Evolutionary conservation across 1,140 invertebrate genomes (phyloP), one percentile per base, ranked within the genome.

Genomic region (Drosophila pectinifera): DNA sequence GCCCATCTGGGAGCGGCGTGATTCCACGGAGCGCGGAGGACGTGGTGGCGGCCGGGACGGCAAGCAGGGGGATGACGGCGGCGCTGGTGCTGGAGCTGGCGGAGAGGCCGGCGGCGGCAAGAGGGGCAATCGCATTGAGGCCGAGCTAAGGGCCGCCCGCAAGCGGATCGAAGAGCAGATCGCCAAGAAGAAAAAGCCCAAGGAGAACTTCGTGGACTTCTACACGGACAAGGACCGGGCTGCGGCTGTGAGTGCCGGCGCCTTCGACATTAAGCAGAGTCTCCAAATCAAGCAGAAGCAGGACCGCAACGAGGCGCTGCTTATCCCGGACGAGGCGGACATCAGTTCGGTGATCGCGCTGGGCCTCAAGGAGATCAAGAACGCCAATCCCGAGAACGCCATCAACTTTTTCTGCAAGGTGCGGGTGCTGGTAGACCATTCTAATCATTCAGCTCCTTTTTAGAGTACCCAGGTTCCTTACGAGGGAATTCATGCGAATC

Each of bases 201-300:
- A 94, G n/a, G 95, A 96, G 75, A 91, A 91, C 49, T 92, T 91
- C 16, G 95, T 96, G 62, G 97, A 98, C 85, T 92, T 96, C 13
- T 98, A 97, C 86, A 97, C 96, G 10, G 97, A 98, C 91, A 98
- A 98, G 85, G 97, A 98, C 91, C 92, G 97, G 10, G 97, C 97
- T 0, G 97, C 97, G 0, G 97, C 97, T 1, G 97, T 97, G 5
- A 96, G 96, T 76, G 94, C 97, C 2, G 91, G 91, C 3, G 78
- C 89, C 39, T 92, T 95, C 46, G 97, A 98, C 88, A 98, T 98
- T 36, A 98, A 98, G 81, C 95, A 96, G 65, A 96, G 96, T 22
- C 92, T 97, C 51, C 96, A 95, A 83, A 94, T 96, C 63, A 97
- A 97, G 81, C 94, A 96, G 57, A 94, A 95, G 56, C 95, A 96